Percentiles rank a stretch among this genome's conserved stretches.
Conservation (phyloP, 2,888 invertebrate genomes). For the Bellardia pandia region DNA sequence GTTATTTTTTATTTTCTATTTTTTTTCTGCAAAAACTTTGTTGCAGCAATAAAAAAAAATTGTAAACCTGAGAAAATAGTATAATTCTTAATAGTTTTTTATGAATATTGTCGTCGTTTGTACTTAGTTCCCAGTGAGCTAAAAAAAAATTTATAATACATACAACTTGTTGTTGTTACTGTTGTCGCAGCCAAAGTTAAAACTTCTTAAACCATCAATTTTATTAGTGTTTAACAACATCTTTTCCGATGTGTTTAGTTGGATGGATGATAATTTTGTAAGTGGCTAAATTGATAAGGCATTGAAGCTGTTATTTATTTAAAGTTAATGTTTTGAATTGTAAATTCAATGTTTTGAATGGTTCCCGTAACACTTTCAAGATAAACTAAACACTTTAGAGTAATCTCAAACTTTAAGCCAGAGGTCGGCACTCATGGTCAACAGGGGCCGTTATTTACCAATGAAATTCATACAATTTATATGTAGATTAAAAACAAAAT, state of each 20-base stretch:
- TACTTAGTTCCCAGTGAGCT: slow-evolving; percentile 24
- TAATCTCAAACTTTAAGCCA: too few species aligned
- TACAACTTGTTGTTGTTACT: background rate
- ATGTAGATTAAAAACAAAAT: too few species aligned
- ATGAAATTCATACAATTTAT: too few species aligned
- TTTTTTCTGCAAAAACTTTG: slow-evolving; percentile 28
- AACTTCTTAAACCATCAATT: slow-evolving; percentile 66
- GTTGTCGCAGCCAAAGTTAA: slow-evolving; percentile 22
- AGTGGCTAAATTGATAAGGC: slow-evolving; percentile 5
- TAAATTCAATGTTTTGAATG: too few species aligned
- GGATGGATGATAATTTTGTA: slow-evolving; percentile 11
- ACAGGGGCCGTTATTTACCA: too few species aligned
- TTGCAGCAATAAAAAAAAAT: slow-evolving; percentile 21
- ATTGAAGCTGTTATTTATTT: background rate
- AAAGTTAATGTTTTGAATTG: background rate
- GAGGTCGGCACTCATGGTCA: too few species aligned
- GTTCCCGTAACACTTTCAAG: too few species aligned
- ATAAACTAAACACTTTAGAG: too few species aligned
- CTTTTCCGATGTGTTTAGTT: slow-evolving; percentile 42
- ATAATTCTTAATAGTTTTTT: slow-evolving; percentile 5
- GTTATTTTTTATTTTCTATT: background rate
- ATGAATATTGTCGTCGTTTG: slow-evolving; percentile 34
- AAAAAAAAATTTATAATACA: slow-evolving; percentile 25
- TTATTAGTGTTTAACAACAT: slow-evolving; percentile 65
- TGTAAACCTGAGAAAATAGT: slow-evolving; percentile 4